Base-by-base conservation (phyloP, 2,797 vertebrate species). In the Brachymystax lenok region DNA sequence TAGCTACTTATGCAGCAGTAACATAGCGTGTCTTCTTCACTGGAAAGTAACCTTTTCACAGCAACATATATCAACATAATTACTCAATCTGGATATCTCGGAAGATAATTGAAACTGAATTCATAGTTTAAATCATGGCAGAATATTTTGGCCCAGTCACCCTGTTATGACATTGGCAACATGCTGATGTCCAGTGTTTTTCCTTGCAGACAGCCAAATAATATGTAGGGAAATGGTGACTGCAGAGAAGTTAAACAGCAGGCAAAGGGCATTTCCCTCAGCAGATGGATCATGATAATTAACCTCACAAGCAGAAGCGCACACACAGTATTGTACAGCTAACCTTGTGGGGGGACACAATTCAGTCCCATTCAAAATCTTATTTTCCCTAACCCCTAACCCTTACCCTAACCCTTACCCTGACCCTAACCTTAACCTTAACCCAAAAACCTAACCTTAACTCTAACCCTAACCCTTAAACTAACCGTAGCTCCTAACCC, bases 231-330 rank as follows among this genome's bases (percentile, higher is more conserved):
- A 10, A 52, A 17, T 75, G 40, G 5, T 74, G 61, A 33, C 17
- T 71, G n/a, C 30, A 12, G 52, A 40, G 10, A 46, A 30, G 51
- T 71, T 40, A 17, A n/a, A 40, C 74, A 75, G 61, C 3, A 76
- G 63, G 46, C 77, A 16, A 35, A 66, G 13, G 13, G 24, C 69
- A 66, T 24, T 14, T 70, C 56, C 73, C 17, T 63, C 50, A 77
- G 66, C 73, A 80, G 79, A 74, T 84, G 74, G 79, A 68, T 73
- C 69, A 75, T 66, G 66, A 70, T 80, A 85, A 86, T 86, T 82
- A 80, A 79, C 64, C 64, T 67, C 81, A 24, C 59, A 50, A 78
- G 74, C 12, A 33, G 28, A 74, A 78, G 71, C 30, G 13, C 16
- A 63, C 61, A 63, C 61, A 63, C 21, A 24, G 40, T 46, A 10